Evolutionary conservation across 2,888 invertebrate genomes (phyloP).

Genomic region (Nineta flava): DNA sequence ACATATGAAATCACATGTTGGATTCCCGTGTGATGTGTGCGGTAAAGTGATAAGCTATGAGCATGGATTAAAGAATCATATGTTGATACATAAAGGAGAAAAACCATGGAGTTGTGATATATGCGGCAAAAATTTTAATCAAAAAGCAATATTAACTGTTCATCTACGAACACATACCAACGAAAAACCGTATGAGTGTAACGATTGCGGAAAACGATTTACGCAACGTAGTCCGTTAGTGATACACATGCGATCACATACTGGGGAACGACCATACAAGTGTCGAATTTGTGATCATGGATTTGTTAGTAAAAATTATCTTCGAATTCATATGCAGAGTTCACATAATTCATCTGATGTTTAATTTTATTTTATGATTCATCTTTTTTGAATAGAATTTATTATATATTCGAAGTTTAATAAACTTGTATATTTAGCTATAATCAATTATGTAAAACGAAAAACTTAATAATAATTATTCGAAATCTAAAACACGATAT

Average conservation of each 20-base stretch:
- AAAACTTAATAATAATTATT: too few species aligned
- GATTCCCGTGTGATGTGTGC: slow-evolving; percentile 32
- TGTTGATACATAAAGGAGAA: slow-evolving; percentile 30
- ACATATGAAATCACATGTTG: slow-evolving; percentile 15
- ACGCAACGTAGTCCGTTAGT: slow-evolving; percentile 32
- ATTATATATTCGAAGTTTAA: too few species aligned
- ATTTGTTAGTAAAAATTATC: slow-evolving; percentile 4
- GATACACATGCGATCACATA: slow-evolving; percentile 21
- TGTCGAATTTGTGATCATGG: neutral
- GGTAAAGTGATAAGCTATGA: slow-evolving; percentile 32
- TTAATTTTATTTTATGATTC: neutral
- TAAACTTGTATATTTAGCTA: neutral
- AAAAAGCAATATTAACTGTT: slow-evolving; percentile 27
- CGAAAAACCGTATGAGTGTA: slow-evolving; percentile 18
- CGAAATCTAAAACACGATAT: neutral
- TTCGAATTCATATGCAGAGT: slow-evolving; percentile 1
- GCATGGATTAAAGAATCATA: slow-evolving; percentile 30
- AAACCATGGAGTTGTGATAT: slow-evolving; percentile 30
- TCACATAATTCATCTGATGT: slow-evolving; percentile 1
- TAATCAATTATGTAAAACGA: neutral
- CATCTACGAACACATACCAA: slow-evolving; percentile 21
- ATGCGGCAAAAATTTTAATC: slow-evolving; percentile 31
- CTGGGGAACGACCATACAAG: slow-evolving; percentile 26
- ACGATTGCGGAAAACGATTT: slow-evolving; percentile 32
- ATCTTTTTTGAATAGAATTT: neutral